Evolutionary conservation across 2,888 invertebrate species (phyloP).

Genomic region (Mythimna impura): DNA sequence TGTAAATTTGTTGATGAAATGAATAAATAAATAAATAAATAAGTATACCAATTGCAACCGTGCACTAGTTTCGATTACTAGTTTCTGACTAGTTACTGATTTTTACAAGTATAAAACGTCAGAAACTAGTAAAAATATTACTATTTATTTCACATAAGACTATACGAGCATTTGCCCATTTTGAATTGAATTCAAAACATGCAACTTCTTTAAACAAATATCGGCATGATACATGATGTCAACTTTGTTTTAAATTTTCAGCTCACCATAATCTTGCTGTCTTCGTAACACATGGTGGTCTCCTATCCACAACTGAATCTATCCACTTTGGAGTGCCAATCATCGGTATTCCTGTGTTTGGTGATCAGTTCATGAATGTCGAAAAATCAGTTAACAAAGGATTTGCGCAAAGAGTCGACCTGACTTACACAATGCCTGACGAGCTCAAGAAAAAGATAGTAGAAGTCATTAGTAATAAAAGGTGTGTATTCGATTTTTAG

Average conservation of each 20-base stretch:
- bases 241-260: conserved; percentile 41
- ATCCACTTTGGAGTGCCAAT: conserved; percentile 46
- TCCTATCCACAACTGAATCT: conserved; percentile 73
- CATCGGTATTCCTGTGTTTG: conserved; percentile 75
- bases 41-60: too few species aligned
- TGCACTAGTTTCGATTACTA: too few species aligned
- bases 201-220: too few species aligned
- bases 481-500: conserved; percentile 53
- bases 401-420: conserved; percentile 67
- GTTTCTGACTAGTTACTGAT: too few species aligned
- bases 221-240: too few species aligned
- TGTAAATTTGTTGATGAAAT: too few species aligned
- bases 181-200: too few species aligned
- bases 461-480: conserved; percentile 63
- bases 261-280: conserved; percentile 72
- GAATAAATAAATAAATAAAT: too few species aligned
- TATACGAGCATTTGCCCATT: too few species aligned
- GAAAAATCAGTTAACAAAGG: conserved; percentile 69
- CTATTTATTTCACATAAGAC: too few species aligned
- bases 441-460: conserved; percentile 67
- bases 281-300: conserved; percentile 76
- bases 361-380: conserved; percentile 73
- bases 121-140: too few species aligned
- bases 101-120: too few species aligned
- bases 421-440: conserved; percentile 65